Percentiles rank a stretch among this genome's conserved stretches.
These are phyloP conservation scores for Xestia sexstrigata DNA, from an alignment of 2,888 invertebrate species.

Conservation along the genomic window DNA sequence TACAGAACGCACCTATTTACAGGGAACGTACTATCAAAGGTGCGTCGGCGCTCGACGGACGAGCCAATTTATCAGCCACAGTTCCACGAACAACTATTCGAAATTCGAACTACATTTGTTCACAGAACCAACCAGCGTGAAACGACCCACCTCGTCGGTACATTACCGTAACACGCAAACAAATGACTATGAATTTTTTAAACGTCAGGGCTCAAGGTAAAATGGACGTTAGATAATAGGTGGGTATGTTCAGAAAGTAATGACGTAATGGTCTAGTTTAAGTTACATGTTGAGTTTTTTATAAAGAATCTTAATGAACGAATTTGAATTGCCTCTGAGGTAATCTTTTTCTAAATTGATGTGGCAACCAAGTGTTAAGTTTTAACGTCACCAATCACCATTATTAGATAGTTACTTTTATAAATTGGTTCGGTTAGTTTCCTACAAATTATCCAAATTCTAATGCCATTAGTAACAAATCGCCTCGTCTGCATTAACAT, in stretches of 20 bases:
- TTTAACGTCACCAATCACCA: constrained; percentile 28
- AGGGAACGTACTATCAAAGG: constrained; percentile 59
- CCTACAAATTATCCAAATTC: background rate
- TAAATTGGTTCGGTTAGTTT: constrained; percentile 19
- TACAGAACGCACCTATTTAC: constrained; percentile 58
- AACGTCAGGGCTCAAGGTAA: constrained; percentile 46
- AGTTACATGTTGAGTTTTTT: constrained; percentile 54
- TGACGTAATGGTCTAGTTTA: constrained; percentile 65
- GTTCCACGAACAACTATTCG: constrained; percentile 77
- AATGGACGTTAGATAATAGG: constrained; percentile 60
- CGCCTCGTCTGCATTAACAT: background rate
- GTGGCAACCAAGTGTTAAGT: constrained; percentile 34
- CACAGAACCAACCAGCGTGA: constrained; percentile 61
- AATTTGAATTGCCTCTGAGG: constrained; percentile 51
- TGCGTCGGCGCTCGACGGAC: constrained; percentile 68
- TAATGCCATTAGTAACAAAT: background rate
- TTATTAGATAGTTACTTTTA: constrained; percentile 17
- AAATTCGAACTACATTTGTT: constrained; percentile 75
- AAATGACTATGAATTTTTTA: constrained; percentile 53
- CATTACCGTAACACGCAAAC: constrained; percentile 53
- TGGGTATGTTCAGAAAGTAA: constrained; percentile 57
- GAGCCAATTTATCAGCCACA: constrained; percentile 78
- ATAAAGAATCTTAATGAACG: constrained; percentile 56
- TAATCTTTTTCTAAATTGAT: constrained; percentile 36
- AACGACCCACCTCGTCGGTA: constrained; percentile 51